phyloP scores from a whole-genome alignment of 2,113 vertebrate species.

The Centrocercus urophasianus region DNA sequence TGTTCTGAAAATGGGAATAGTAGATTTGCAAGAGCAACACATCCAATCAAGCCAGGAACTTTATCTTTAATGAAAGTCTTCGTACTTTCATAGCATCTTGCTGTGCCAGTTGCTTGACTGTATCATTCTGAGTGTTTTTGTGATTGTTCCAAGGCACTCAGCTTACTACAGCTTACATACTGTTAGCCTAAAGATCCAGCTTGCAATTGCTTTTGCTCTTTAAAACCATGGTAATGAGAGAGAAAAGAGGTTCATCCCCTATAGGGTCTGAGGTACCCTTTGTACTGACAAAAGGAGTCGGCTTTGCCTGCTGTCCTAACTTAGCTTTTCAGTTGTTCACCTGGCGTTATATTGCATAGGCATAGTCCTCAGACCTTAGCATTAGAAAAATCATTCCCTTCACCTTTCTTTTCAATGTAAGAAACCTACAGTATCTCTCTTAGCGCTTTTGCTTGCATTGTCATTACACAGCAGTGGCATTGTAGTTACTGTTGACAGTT shows the following conservation, averaged over 20 bases:
- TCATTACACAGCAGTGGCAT: background rate
- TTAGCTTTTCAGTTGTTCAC: background rate
- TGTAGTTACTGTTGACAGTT: background rate
- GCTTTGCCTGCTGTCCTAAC: background rate
- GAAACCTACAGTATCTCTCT: background rate
- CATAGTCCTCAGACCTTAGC: background rate
- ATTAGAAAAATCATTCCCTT: background rate
- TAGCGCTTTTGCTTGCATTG: background rate
- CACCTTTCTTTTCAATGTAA: background rate
- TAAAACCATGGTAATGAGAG: background rate
- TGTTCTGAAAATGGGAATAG: background rate
- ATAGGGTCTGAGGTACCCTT: background rate
- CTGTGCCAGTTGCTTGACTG: background rate
- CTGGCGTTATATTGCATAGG: rapidly evolving
- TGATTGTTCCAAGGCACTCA: background rate
- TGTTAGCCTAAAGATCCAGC: background rate
- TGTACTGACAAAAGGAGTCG: background rate
- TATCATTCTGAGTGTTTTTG: background rate
- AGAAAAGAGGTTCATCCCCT: background rate
- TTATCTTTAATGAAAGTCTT: background rate
- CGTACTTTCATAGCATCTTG: background rate
- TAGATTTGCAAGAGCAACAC: background rate
- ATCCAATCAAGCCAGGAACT: background rate
- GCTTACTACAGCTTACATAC: background rate
- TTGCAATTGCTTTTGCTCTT: background rate